Conservation (phyloP, 2,888 invertebrate genomes). For the Lamproptera curius region DNA sequence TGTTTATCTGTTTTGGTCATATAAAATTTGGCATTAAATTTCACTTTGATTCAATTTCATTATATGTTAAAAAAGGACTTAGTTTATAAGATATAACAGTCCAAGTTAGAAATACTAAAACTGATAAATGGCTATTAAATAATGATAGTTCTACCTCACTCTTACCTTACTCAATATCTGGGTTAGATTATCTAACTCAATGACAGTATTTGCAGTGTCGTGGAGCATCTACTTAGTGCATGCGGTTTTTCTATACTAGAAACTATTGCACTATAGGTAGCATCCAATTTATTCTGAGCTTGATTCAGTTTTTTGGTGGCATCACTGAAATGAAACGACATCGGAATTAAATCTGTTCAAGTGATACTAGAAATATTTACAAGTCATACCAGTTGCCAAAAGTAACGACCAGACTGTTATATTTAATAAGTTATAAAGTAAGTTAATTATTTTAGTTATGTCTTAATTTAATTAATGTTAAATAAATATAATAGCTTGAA, state of each 20-base stretch:
- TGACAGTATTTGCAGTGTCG: constrained; percentile 34
- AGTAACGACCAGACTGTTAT: no score
- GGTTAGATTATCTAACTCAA: constrained; percentile 38
- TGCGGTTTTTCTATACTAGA: constrained; percentile 35
- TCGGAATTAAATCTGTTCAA: no score
- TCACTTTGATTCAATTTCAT: background rate
- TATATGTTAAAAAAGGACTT: background rate
- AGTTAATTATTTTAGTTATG: no score
- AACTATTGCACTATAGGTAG: constrained; percentile 35
- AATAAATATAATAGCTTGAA: no score
- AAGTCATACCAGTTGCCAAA: no score
- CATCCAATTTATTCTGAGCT: constrained; percentile 41
- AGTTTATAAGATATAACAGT: background rate
- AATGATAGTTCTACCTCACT: constrained; percentile 8
- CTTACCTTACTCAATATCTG: constrained; percentile 31
- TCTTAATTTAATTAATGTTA: no score
- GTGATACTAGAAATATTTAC: no score
- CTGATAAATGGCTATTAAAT: background rate
- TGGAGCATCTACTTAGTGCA: constrained; percentile 36
- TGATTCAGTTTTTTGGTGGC: constrained; percentile 42
- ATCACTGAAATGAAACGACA: constrained; percentile 38
- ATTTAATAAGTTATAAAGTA: no score
- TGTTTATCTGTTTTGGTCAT: background rate
- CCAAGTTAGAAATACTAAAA: background rate
- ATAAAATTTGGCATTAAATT: background rate